Evolutionary conservation across 1,140 invertebrate genomes (phyloP).

Genomic region (Artemia franciscana): DNA sequence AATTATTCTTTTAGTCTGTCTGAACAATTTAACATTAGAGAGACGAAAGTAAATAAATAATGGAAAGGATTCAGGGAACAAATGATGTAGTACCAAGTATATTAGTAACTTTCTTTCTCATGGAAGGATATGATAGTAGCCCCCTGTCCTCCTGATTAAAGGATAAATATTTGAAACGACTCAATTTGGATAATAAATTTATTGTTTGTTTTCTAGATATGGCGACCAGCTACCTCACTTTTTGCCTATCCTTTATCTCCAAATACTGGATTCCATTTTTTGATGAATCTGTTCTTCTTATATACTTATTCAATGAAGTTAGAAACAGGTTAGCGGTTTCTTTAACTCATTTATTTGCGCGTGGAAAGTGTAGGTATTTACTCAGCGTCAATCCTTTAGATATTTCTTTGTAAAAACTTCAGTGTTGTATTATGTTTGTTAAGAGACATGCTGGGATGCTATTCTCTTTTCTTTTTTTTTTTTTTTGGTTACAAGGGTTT

Average conservation of each 20-base stretch:
- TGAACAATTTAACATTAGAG: too few relatives aligned
- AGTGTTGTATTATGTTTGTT: too few relatives aligned
- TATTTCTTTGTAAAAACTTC: too few relatives aligned
- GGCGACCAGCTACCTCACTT: conserved; percentile 71
- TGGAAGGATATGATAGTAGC: conserved; percentile 8
- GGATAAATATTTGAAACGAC: conserved; percentile 9
- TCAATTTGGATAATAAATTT: conserved; percentile 3
- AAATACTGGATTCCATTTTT: conserved; percentile 78
- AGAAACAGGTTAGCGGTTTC: conserved; percentile 44
- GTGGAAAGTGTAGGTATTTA: too few relatives aligned
- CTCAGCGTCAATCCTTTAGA: too few relatives aligned
- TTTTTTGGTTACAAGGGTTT: too few relatives aligned
- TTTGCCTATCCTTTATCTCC: conserved; percentile 83
- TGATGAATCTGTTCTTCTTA: conserved; percentile 93
- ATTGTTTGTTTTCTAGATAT: conserved; percentile 44
- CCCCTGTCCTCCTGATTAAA: not conserved
- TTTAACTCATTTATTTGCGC: conserved; percentile 1
- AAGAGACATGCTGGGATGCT: too few relatives aligned
- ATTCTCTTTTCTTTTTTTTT: too few relatives aligned
- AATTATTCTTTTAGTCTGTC: too few relatives aligned
- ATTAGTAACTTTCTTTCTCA: not conserved
- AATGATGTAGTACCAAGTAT: not conserved
- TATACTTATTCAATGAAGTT: conserved; percentile 81
- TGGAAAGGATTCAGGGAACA: too few relatives aligned
- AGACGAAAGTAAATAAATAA: too few relatives aligned